These are phyloP conservation scores for Taeniopygia guttata DNA, from an alignment of 2,797 vertebrate species.

Conservation along the genomic window DNA sequence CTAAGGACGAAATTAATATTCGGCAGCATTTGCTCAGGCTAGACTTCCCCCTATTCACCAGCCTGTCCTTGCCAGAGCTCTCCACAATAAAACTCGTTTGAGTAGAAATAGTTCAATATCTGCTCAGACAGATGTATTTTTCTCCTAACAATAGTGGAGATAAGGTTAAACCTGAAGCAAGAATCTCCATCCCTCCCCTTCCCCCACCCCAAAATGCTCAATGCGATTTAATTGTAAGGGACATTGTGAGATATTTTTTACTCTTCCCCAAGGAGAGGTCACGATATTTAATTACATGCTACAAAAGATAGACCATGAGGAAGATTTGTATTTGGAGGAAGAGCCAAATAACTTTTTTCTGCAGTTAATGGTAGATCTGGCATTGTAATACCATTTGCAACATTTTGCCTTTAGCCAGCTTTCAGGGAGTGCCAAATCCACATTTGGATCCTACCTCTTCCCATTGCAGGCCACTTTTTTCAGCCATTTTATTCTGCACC, in stretches of 20 bases:
- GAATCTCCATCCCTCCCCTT: neutral
- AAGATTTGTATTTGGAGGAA: constrained; percentile 25
- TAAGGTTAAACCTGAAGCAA: constrained; percentile 26
- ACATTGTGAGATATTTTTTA: constrained; percentile 25
- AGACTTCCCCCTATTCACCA: neutral
- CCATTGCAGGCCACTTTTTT: neutral
- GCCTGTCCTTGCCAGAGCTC: neutral
- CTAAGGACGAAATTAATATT: constrained; percentile 18
- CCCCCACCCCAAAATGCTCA: neutral
- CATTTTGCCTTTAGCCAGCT: constrained; percentile 48
- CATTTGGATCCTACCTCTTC: constrained; percentile 33
- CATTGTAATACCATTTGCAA: neutral
- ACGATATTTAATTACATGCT: constrained; percentile 29
- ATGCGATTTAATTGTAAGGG: constrained; percentile 38
- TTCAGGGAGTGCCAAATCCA: constrained; percentile 58
- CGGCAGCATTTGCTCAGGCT: neutral
- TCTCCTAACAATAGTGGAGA: constrained; percentile 40
- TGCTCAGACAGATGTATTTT: constrained; percentile 28
- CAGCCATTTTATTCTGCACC: constrained; percentile 62
- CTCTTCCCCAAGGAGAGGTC: constrained; percentile 14
- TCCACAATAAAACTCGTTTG: neutral
- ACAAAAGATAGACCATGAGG: neutral
- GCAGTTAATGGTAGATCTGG: neutral
- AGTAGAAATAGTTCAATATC: constrained; percentile 12
- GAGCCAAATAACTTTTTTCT: constrained; percentile 30